A percentile compares a stretch with the other conserved stretches of the same genome.
phyloP scores from a whole-genome alignment of 2,797 vertebrate genomes.

The Glyptemys insculpta region DNA sequence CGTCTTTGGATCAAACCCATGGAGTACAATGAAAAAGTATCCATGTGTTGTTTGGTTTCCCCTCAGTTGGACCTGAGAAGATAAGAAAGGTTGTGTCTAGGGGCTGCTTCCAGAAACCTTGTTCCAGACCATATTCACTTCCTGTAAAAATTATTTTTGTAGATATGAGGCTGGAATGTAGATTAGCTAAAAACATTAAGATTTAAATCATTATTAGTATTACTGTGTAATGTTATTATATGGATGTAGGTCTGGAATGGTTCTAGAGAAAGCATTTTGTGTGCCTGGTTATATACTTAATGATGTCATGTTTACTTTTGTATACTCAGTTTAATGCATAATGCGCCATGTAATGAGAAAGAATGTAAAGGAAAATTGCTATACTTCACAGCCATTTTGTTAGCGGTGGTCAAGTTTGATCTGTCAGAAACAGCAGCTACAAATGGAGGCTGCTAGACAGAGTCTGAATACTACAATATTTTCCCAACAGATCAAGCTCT shows the following conservation, averaged over 20 bases:
- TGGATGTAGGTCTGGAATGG: not conserved
- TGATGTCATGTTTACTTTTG: not conserved
- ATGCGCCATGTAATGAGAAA: not conserved
- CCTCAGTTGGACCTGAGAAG: too few relatives aligned
- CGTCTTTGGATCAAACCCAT: too few relatives aligned
- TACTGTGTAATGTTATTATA: not conserved
- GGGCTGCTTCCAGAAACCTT: too few relatives aligned
- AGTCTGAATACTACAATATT: not conserved
- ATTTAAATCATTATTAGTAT: not conserved
- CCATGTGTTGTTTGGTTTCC: too few relatives aligned
- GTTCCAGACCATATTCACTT: too few relatives aligned
- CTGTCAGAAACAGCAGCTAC: not conserved
- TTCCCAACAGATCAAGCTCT: not conserved
- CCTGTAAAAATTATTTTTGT: too few relatives aligned
- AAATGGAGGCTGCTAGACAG: not conserved
- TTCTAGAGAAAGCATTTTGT: not conserved
- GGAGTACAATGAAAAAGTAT: too few relatives aligned
- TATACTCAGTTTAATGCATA: not conserved
- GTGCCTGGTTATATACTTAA: not conserved
- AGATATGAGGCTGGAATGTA: not conserved
- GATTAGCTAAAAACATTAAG: not conserved
- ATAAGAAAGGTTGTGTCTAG: too few relatives aligned
- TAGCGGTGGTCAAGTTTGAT: not conserved
- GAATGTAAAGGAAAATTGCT: not conserved
- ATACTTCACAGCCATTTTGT: accelerated